These are phyloP conservation scores for Doryteuthis pealeii DNA, from an alignment of 1,140 invertebrate genomes.

Conservation along the genomic window DNA sequence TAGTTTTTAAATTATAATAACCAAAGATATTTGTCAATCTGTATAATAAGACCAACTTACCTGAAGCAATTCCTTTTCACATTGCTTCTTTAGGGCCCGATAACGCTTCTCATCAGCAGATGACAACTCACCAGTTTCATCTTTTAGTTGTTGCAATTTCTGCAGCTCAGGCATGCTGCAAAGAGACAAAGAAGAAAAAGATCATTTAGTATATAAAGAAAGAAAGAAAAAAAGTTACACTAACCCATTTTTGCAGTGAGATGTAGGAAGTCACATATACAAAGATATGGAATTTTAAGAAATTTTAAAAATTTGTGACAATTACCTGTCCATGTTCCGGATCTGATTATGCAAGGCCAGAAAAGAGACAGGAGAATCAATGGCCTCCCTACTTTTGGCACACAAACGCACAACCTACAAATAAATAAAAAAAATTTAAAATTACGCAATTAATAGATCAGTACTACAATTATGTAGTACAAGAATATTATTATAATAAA, in stretches of 20 bases:
- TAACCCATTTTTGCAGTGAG: too few species aligned
- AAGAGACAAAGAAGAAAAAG: background rate
- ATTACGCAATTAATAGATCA: too few species aligned
- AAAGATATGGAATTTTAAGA: too few species aligned
- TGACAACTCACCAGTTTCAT: constrained; percentile 94
- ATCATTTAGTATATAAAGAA: background rate
- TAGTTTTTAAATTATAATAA: too few species aligned
- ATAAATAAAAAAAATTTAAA: constrained; percentile 6
- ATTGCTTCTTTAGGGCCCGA: constrained; percentile 83
- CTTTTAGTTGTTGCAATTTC: constrained; percentile 95
- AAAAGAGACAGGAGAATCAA: constrained; percentile 97
- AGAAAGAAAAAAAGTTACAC: background rate
- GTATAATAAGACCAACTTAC: constrained; percentile 27
- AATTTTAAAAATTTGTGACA: too few species aligned
- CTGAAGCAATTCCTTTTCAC: constrained; percentile 85
- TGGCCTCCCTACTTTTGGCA: constrained; percentile 96
- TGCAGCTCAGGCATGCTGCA: constrained; percentile 74
- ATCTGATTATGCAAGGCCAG: constrained; percentile 97
- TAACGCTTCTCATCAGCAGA: constrained; percentile 90
- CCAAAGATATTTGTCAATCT: too few species aligned
- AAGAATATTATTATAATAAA: constrained; percentile 14
- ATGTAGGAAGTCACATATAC: too few species aligned
- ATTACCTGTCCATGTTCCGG: constrained; percentile 79
- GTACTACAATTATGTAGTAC: constrained; percentile 6
- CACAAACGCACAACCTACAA: constrained; percentile 83